These are phyloP conservation scores for Agrilus planipennis DNA, from an alignment of 1,140 invertebrate species.

Conservation along the genomic window DNA sequence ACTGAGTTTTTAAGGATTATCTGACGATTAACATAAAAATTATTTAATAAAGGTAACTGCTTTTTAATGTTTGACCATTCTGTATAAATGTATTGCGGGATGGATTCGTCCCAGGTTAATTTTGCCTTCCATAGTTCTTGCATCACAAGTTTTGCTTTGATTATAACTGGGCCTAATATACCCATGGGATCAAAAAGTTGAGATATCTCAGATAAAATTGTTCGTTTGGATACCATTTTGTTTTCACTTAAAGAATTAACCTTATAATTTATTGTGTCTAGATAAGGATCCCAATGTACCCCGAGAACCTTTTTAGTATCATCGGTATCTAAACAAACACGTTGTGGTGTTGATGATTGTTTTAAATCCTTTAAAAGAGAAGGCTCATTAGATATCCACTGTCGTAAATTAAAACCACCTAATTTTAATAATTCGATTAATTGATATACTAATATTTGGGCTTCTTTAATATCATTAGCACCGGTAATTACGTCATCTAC, in stretches of 20 bases:
- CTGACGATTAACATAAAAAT: not conserved
- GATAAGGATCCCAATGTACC: not conserved
- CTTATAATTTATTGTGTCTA: slow-evolving; percentile 1
- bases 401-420: slow-evolving; percentile 1
- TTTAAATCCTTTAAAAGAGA: not conserved
- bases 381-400: slow-evolving; percentile 4
- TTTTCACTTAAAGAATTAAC: not conserved
- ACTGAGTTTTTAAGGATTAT: not conserved
- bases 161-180: not conserved
- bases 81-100: not conserved
- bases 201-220: not conserved
- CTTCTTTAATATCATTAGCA: slow-evolving; percentile 21
- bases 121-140: not conserved
- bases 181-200: not conserved
- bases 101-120: not conserved
- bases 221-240: not conserved
- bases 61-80: not conserved
- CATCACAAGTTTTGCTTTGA: not conserved
- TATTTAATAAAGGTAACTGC: not conserved
- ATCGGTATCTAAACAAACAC: not conserved
- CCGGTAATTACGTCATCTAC: slow-evolving; percentile 35
- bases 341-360: not conserved
- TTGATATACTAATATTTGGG: slow-evolving; percentile 2
- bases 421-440: not conserved
- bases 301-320: slow-evolving; percentile 3